phyloP scores from a whole-genome alignment of 2,113 vertebrate genomes.

The Leptobrachium leishanense region DNA sequence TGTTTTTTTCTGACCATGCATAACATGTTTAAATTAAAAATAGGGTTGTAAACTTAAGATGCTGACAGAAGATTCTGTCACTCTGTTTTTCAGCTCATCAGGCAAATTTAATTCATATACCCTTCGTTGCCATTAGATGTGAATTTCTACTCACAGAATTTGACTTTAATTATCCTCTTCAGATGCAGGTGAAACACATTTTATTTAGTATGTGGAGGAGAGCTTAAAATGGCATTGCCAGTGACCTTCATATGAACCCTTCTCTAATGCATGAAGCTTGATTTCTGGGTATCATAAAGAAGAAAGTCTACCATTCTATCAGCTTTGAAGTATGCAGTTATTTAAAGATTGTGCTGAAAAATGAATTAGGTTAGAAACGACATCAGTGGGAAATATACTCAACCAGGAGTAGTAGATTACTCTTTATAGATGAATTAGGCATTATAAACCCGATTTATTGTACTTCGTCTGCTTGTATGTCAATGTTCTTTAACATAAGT shows the following conservation, averaged over 20 bases:
- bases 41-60: slow-evolving; percentile 51
- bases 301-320: slow-evolving; percentile 50
- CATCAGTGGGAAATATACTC: slow-evolving; percentile 50
- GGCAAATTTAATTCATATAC: slow-evolving; percentile 62
- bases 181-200: slow-evolving; percentile 32
- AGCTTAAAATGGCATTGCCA: background rate
- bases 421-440: slow-evolving; percentile 50
- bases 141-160: slow-evolving; percentile 46
- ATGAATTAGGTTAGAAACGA: slow-evolving; percentile 49
- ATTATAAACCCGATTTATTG: slow-evolving; percentile 50
- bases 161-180: slow-evolving; percentile 53
- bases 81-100: slow-evolving; percentile 54
- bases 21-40: slow-evolving; percentile 65
- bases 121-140: slow-evolving; percentile 48
- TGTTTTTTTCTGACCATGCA: slow-evolving; percentile 59
- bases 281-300: slow-evolving; percentile 50
- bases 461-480: slow-evolving; percentile 44
- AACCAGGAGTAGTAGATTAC: slow-evolving; percentile 48
- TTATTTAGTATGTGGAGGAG: slow-evolving; percentile 22
- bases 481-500: slow-evolving; percentile 48
- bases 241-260: slow-evolving; percentile 47
- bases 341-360: slow-evolving; percentile 50
- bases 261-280: slow-evolving; percentile 42
- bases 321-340: slow-evolving; percentile 50
- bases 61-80: slow-evolving; percentile 54